Evolutionary conservation across 1,140 invertebrate genomes (phyloP), one percentile per base, ranked within the genome.

Genomic region (Nasonia giraulti): DNA sequence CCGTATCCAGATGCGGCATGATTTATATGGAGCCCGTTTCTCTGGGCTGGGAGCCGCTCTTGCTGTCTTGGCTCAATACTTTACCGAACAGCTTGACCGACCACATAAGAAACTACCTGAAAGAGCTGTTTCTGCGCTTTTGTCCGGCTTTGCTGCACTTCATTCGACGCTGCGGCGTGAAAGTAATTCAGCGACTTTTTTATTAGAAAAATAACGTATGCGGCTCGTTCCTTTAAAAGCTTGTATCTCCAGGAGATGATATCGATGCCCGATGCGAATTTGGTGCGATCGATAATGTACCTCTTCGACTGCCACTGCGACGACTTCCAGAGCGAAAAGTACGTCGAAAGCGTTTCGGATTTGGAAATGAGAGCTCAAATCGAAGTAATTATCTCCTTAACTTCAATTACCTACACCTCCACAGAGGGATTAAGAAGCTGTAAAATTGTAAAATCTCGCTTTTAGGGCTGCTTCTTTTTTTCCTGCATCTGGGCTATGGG

Each of bases 1-100:
- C 96, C 17, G 96, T 98, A 4, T 99, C 98, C 0, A 95, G 98
- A 27, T 99, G 98, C 93, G 98, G 98, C 74, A 99, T 99, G 97
- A 98, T 99, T 87, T 99, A 99, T 91, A 96, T 99, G 96, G 98
- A 99, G 90, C 98, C 98, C 0, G 93, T 95, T 66, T 95, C 96
- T 0, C 92, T 99, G 17, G 98, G 98, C 0, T 99, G 98, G 98
- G 95, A 96, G 78, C 97, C 97, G 6, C 89, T 99, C 50, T 91
- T 99, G 37, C 93, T 95, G 37, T 98, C 98, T 0, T 99, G 98
- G 98, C 92, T 99, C 69, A 96, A 97, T 86, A 96, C 94, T 0
- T 92, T 99, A 27, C 97, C 98, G 4, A 84, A 92, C 0, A 91
- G 92, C 1, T 93, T 97, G 62, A 95, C 94, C 66, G 95, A 95